phyloP scores from a whole-genome alignment of 2,113 vertebrate species.

The Myotis yumanensis region DNA sequence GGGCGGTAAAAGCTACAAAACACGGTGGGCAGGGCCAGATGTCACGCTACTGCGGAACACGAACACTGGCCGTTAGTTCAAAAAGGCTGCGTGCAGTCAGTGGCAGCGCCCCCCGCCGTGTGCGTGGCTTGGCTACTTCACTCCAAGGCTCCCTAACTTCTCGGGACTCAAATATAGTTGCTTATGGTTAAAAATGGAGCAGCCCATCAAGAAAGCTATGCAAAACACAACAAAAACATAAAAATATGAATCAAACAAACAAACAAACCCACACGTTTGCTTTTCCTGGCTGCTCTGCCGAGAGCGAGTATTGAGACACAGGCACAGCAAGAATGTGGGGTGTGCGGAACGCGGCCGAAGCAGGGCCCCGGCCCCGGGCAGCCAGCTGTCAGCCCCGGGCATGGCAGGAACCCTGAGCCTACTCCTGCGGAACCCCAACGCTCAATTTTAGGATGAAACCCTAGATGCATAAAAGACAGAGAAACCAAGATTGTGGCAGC shows the following conservation, averaged over 20 bases:
- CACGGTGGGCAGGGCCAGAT: background rate
- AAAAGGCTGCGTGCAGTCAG: accelerated
- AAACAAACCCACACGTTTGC: background rate
- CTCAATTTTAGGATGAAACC: conserved; percentile 49
- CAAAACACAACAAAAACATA: conserved; percentile 12
- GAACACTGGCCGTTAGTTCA: accelerated
- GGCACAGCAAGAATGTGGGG: accelerated
- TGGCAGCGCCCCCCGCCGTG: accelerated
- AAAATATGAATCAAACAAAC: background rate
- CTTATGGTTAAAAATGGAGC: background rate
- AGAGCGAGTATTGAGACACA: background rate
- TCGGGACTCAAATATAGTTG: background rate
- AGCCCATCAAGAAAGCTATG: background rate
- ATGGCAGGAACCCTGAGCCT: background rate
- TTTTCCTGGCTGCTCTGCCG: background rate
- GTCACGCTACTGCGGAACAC: accelerated
- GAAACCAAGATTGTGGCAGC: background rate
- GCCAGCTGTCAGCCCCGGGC: background rate
- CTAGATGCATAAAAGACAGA: conserved; percentile 48
- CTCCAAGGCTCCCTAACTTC: background rate
- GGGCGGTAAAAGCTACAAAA: accelerated
- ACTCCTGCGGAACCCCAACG: background rate
- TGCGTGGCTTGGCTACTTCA: background rate
- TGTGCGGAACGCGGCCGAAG: background rate
- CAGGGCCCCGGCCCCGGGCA: background rate